phyloP scores from a whole-genome alignment of 1,140 invertebrate genomes.

The Diachasma alloeum region DNA sequence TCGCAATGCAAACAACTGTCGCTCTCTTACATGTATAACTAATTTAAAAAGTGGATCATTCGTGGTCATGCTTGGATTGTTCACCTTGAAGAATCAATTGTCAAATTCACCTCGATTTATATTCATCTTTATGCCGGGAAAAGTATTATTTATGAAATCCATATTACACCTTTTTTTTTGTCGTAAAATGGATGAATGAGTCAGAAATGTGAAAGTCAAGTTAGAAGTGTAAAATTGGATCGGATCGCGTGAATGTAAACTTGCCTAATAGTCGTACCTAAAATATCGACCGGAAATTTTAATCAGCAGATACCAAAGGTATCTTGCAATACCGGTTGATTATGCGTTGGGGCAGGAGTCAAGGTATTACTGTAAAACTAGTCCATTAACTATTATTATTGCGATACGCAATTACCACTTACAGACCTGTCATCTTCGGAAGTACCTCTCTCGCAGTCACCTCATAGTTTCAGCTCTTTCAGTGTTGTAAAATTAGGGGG shows the following conservation, averaged over 20 bases:
- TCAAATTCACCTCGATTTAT: too few relatives aligned
- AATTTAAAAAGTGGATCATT: not conserved
- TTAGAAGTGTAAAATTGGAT: not conserved
- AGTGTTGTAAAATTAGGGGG: too few relatives aligned
- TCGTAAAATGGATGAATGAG: not conserved
- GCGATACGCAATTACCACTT: not conserved
- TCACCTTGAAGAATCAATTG: not conserved
- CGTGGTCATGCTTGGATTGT: not conserved
- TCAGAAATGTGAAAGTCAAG: not conserved
- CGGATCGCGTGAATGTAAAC: not conserved
- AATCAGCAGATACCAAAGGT: not conserved
- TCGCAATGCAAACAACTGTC: conserved; percentile 6
- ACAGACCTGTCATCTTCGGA: not conserved
- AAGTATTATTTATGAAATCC: not conserved
- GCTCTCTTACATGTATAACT: not conserved
- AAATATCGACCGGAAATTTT: not conserved
- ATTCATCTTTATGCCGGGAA: not conserved
- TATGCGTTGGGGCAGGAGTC: not conserved
- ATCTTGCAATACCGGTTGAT: not conserved
- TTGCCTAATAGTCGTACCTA: not conserved
- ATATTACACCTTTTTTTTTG: not conserved
- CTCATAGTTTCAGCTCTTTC: too few relatives aligned
- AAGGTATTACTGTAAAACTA: not conserved
- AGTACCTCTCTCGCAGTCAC: not conserved
- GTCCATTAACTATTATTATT: not conserved